Percentiles rank a stretch among this genome's conserved stretches.
These are phyloP conservation scores for Sarcophilus harrisii DNA, from an alignment of 2,797 vertebrate genomes.

Conservation along the genomic window DNA sequence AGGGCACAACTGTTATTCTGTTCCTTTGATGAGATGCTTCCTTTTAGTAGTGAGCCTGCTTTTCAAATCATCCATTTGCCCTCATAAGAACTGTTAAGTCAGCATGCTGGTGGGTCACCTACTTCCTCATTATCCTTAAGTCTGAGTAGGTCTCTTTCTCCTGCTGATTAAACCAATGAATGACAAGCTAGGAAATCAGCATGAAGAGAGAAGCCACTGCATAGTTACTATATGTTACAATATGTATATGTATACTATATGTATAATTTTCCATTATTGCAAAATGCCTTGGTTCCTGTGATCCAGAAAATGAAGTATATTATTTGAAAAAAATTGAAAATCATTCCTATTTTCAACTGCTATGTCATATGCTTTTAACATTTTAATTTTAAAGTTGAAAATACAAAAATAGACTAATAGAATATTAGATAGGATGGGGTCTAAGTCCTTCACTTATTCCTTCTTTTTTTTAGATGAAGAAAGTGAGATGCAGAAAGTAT, in stretches of 20 bases:
- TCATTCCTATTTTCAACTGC: neutral
- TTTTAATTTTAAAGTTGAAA: neutral
- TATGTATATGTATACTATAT: neutral
- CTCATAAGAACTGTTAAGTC: conserved; percentile 58
- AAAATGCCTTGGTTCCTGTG: neutral
- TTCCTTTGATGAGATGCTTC: conserved; percentile 20
- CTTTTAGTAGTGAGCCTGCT: conserved; percentile 67
- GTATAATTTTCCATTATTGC: neutral
- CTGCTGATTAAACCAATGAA: neutral
- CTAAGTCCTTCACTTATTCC: neutral
- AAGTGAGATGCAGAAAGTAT: neutral
- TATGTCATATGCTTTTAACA: neutral
- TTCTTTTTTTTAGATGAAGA: neutral
- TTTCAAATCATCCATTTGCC: conserved; percentile 54
- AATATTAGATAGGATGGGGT: neutral
- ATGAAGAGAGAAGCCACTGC: neutral
- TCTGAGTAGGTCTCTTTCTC: conserved; percentile 40
- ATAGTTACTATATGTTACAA: neutral
- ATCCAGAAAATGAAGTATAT: neutral
- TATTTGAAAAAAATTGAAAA: neutral
- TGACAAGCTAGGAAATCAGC: neutral
- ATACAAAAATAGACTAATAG: neutral
- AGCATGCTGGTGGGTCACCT: neutral
- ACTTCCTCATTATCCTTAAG: conserved; percentile 18
- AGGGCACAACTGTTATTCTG: conserved; percentile 55